Base-by-base conservation (phyloP, 2,113 vertebrate species). In the Chloropsis hardwickii region DNA sequence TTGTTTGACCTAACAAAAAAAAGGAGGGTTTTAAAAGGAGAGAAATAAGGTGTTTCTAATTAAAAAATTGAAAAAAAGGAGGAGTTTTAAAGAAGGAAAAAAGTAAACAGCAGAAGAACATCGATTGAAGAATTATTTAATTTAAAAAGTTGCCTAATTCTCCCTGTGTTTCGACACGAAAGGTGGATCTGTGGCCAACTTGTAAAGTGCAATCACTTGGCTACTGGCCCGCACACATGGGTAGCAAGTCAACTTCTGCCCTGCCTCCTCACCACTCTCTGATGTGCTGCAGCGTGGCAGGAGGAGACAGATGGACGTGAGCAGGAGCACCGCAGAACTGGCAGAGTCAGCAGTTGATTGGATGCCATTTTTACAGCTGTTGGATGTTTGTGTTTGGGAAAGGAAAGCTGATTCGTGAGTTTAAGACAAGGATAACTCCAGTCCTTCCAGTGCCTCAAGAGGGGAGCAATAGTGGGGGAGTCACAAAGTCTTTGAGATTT, bases 1-100 rank as follows among this genome's bases (percentile, higher is more conserved):
- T 83, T 93, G 81, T 97, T 97, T 97, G 95, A 97, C 96, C 94
- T 96, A 96, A 97, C 92, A 96, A 90, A 58, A 3, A 72, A 94
- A 96, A 97, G 95, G 92, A 95, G 86, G 57, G 54, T 31, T 94
- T 81, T 77, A 91, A 87, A 87, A 88, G 61, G 88, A 88, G 78
- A 76, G 61, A 81, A 91, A 89, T 29, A 60, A 88, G 79, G 81
- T 96, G 96, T 92, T 96, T 96, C 87, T 93, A 96, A 97, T 95
- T 94, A 94, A 93, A 94, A 48, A 16, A 31, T 4, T 12, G 24
- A 83, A 87, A 86, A 79, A 90, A 92, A 85, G 37, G 0, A 28
- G 13, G 27, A 6, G 13, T 27, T 65, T 80, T 40, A 28, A 37
- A 42, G 45, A 45, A 28, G 33, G 18, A 58, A 42, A 91, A 76